Evolutionary conservation across 30 jellyfish, hydroid and myxozoan genomes (phyloP), one percentile per base, ranked within the genome.

Genomic region (Nemopilema nomurai): DNA sequence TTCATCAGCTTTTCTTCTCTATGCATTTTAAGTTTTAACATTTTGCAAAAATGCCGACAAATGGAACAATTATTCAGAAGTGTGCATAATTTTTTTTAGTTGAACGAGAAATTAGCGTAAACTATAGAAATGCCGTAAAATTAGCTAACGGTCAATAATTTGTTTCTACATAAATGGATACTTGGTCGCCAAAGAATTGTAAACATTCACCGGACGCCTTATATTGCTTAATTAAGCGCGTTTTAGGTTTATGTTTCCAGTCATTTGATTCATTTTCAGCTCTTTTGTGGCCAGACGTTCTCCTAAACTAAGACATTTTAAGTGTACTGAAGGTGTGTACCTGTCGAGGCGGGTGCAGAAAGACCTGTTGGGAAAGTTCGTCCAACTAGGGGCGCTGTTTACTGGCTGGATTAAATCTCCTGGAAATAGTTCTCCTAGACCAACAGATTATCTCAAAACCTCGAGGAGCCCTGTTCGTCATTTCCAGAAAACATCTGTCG

Each of bases 371-470:
- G 23, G 33, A 20, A 23, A n/a, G 16, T 67, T 23, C 28, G 30
- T 23, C 23, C 33, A 19, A 67, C 51, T 19, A 4, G 30, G 52
- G 18, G 18, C 76, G 30, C 33, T 67, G 76, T 32, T 23, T 23
- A 7, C 32, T 28, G 76, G 33, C 21, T 23, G 76, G 76, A 67
- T 67, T 67, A 19, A 32, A 67, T 22, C 51, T 28, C 76, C 76
- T 67, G 51, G 33, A 67, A 22, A 23, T 28, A 28, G 19, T 23
- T 67, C 76, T 67, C 30, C 0, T 18, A 23, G 33, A 67, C 76
- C 76, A 67, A 21, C 30, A 67, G 76, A 67, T 67, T 67, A 67
- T 28, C 6, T 23, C 23, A 17, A 7, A 67, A 67, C 13, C 50
- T 28, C 76, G 33, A 23, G 23, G 32, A 67, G 19, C 76, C 24